Evolutionary conservation across 2,797 vertebrate species (phyloP).

Genomic region (Sebastes wilsoni): DNA sequence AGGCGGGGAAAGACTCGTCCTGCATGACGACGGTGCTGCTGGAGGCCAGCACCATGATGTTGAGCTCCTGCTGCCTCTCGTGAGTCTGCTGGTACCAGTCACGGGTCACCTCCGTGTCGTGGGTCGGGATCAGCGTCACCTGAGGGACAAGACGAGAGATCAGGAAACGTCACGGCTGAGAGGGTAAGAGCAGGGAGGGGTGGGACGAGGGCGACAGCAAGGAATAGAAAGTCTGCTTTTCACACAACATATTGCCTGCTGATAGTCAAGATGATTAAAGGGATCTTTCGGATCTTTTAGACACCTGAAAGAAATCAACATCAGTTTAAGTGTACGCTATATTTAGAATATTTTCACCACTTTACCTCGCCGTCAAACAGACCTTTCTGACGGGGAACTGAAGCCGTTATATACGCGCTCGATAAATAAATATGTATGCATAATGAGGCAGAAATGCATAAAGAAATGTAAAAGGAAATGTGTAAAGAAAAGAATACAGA

Average conservation of each 20-base stretch:
- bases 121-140: constrained; percentile 98
- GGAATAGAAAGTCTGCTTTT: background rate
- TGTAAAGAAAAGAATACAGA: no score
- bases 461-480: no score
- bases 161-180: background rate
- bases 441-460: no score
- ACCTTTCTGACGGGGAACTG: background rate
- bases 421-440: no score
- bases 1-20: constrained; percentile 98
- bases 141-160: constrained; percentile 55
- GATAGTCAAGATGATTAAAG: no score
- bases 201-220: background rate
- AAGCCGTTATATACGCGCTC: background rate
- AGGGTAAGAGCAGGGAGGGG: background rate
- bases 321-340: no score
- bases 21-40: constrained; percentile 99
- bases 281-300: no score
- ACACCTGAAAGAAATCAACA: no score
- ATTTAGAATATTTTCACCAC: no score
- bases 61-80: constrained; percentile 96
- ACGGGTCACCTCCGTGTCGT: constrained; percentile 96
- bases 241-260: no score
- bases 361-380: no score
- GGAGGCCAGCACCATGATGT: constrained; percentile 98
- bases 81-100: constrained; percentile 99